Base-by-base conservation (phyloP, 2,113 vertebrate species). In the Gadus macrocephalus region DNA sequence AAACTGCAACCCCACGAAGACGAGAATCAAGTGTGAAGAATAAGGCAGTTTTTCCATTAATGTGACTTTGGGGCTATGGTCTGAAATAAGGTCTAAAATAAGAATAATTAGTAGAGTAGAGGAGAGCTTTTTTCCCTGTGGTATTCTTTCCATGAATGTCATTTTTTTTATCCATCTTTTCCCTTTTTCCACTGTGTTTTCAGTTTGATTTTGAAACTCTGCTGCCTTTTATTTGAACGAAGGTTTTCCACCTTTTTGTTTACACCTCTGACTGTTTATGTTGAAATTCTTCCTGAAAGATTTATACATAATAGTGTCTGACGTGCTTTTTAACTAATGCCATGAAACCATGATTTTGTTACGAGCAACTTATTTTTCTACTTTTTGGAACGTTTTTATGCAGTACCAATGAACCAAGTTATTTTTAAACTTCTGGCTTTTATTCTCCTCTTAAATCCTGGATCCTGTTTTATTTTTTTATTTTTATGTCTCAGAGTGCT, bases 301-400 rank as follows among this genome's bases (percentile, higher is more conserved):
- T 81, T 83, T 88, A 77, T 84, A 87, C 84, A 80, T 72, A 75
- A 78, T 56, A 3, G 81, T 73, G 72, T 80, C 75, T 67, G 66
- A 72, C 12, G 58, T 74, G 75, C 83, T 84, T 73, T 64, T 25
- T 69, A 58, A 77, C 67, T 75, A 84, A 86, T 76, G 81, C 79
- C 87, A 89, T 89, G 62, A 85, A 81, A 84, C 73, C 82, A 85
- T 87, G 72, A 85, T 89, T 89, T 88, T 89, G 78, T 89, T 88
- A 84, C 81, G 67, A 89, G 83, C 78, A 69, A 84, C 88, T 89
- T 91, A 90, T 91, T 91, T 90, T 91, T 91, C 69, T 90, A 88
- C 83, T 82, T 74, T 73, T 62, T 42, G 15, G 62, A 85, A 76
- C 14, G 15, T 83, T 89, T 86, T 85, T 89, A 85, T 85, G 81